Base-by-base conservation (phyloP, 1,140 invertebrate genomes). In the Ptiloglossa arizonensis region DNA sequence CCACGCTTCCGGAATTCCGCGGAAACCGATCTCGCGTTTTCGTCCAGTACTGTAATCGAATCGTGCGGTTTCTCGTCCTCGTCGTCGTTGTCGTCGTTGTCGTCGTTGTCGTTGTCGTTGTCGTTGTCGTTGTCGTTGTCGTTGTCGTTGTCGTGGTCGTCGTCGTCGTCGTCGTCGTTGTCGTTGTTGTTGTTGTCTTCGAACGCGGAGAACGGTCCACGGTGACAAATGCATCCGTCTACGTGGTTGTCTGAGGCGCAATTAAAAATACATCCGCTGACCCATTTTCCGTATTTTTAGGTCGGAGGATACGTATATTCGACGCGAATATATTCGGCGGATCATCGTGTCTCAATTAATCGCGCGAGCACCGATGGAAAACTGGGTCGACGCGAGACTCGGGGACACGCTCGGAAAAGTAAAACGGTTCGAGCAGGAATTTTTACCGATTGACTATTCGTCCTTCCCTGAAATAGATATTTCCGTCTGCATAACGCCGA, bases 211-310 rank as follows among this genome's bases (percentile, higher is more conserved):
- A 19, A 5, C 17, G 17, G 13, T 3, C 9, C 32, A 19, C 70
- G 63, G 5, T 41, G 56, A 52, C 32, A 29, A 17, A 62, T 67
- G 50, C 57, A 56, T 24, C 38, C 48, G 75, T 82, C 82, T 85
- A 74, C 80, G 64, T 63, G n/a, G 56, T 48, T 68, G 82, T 86
- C 84, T 86, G 84, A 41, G 75, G 72, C 81, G 79, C 79, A 87
- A 87, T 88, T 87, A 86, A 86, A 88, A 85, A 88, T 89, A 90
- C 83, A 80, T 72, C 62, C 32, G 77, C 80, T 87, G 88, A 89
- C 88, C 89, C 64, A 87, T 89, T 90, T 88, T 82, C 82, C 29
- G 79, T 78, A 84, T 83, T 87, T 89, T 87, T 85, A 85, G 87
- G 82, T 79, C 60, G 52, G 32, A 11, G 59, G n/a, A 62, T n/a